phyloP scores from a whole-genome alignment of 1,140 invertebrate genomes.

The Pogonomyrmex californicus region DNA sequence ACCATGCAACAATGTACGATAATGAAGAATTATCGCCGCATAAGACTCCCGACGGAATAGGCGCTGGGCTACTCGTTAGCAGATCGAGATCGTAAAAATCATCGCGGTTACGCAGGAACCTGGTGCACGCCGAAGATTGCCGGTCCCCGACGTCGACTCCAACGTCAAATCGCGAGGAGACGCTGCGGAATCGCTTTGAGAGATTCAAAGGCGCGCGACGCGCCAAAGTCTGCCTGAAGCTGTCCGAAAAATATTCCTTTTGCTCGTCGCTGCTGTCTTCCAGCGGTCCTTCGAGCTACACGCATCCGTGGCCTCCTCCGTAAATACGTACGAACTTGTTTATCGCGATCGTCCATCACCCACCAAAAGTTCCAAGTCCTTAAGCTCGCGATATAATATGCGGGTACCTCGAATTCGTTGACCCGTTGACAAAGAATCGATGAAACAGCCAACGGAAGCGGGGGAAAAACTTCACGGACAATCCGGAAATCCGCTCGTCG shows the following conservation, averaged over 20 bases:
- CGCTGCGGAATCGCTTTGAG: background rate
- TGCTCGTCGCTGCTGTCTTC: constrained; percentile 56
- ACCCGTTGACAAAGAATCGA: constrained; percentile 54
- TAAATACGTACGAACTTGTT: constrained; percentile 74
- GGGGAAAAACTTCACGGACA: background rate
- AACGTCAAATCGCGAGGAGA: constrained; percentile 11
- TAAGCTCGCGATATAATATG: constrained; percentile 38
- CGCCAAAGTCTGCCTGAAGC: constrained; percentile 53
- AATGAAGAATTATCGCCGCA: constrained; percentile 87
- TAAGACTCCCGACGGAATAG: constrained; percentile 82
- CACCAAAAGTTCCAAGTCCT: constrained; percentile 51
- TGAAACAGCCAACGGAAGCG: background rate
- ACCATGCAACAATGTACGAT: constrained; percentile 86
- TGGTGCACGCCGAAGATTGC: constrained; percentile 32
- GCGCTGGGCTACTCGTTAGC: constrained; percentile 84
- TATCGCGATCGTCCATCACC: constrained; percentile 73
- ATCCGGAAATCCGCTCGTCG: constrained; percentile 22
- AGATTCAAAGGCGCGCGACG: constrained; percentile 20
- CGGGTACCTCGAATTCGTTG: constrained; percentile 5
- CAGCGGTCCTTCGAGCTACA: background rate
- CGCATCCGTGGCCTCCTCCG: constrained; percentile 47
- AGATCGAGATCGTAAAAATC: constrained; percentile 84
- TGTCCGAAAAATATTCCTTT: constrained; percentile 67
- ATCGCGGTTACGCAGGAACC: constrained; percentile 67
- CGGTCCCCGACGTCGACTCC: constrained; percentile 50